These are phyloP conservation scores for Poecilia gillii DNA, from an alignment of 2,797 vertebrate genomes.

Conservation along the genomic window DNA sequence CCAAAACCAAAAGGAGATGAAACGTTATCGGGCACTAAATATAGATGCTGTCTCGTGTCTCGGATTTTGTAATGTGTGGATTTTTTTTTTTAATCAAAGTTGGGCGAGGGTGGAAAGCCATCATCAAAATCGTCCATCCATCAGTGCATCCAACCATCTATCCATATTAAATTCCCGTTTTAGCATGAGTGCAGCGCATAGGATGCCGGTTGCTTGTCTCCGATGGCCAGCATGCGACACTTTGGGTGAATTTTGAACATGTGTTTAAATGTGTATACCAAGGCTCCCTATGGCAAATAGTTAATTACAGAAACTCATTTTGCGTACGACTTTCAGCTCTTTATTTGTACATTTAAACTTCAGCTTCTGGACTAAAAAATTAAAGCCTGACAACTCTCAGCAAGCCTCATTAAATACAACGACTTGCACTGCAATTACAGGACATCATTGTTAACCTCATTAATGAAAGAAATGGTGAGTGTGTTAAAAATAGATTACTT, in stretches of 20 bases:
- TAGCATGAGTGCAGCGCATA: not conserved
- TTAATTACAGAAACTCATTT: not conserved
- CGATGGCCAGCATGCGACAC: not conserved
- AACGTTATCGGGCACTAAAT: slow-evolving; percentile 81
- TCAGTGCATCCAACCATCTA: not conserved
- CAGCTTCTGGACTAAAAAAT: not conserved
- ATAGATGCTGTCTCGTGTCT: slow-evolving; percentile 73
- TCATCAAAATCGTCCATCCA: not conserved
- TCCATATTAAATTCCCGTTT: not conserved
- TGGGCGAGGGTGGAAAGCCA: slow-evolving; percentile 21
- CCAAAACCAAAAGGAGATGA: slow-evolving; percentile 76
- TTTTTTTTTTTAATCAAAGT: slow-evolving; percentile 56
- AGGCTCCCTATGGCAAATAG: slow-evolving; percentile 7
- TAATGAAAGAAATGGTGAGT: not conserved
- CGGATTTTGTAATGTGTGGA: slow-evolving; percentile 67
- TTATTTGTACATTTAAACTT: not conserved
- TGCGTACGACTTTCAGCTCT: not conserved
- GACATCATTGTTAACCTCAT: slow-evolving; percentile 9
- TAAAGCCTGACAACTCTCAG: not conserved
- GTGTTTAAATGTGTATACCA: not conserved
- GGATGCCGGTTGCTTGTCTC: not conserved
- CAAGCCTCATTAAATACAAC: slow-evolving; percentile 20
- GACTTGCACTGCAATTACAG: slow-evolving; percentile 8
- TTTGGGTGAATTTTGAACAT: not conserved
- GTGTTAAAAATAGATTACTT: not conserved